A percentile compares a stretch with the other conserved stretches of the same genome.
Conservation (phyloP, 2,113 vertebrate genomes). For the Pelusios castaneus region DNA sequence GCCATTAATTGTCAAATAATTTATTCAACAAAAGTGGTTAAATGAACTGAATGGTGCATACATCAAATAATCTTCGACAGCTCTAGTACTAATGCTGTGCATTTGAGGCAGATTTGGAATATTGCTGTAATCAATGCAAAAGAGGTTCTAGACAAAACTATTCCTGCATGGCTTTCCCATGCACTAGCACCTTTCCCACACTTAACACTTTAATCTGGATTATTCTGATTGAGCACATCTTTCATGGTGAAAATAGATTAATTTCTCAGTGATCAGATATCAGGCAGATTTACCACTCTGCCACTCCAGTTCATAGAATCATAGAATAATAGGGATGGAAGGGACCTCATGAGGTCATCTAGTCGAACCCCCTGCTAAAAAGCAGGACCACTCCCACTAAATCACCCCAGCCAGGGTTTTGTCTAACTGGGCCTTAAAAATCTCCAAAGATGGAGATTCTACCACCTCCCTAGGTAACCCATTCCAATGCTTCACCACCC, state of each 20-base stretch:
- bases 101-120: conserved; percentile 44
- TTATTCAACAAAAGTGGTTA: conserved; percentile 67
- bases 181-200: background rate
- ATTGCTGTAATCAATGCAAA: conserved; percentile 50
- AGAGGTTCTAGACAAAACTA: conserved; percentile 31
- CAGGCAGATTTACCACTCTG: background rate
- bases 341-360: no score
- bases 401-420: no score
- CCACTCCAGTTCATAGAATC: background rate
- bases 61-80: conserved; percentile 49
- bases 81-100: conserved; percentile 33
- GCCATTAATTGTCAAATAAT: conserved; percentile 69
- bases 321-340: no score
- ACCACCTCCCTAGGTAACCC: no score
- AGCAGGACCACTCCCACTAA: no score
- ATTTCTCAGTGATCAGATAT: background rate
- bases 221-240: conserved; percentile 15
- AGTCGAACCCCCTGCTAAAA: no score
- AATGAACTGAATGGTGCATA: conserved; percentile 58
- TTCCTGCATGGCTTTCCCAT: conserved; percentile 35
- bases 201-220: conserved; percentile 4
- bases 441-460: no score
- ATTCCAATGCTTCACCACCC: no score
- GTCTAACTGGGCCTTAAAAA: no score
- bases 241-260: background rate